Conservation (phyloP, 2,113 vertebrate species). For the Acanthochromis polyacanthus region DNA sequence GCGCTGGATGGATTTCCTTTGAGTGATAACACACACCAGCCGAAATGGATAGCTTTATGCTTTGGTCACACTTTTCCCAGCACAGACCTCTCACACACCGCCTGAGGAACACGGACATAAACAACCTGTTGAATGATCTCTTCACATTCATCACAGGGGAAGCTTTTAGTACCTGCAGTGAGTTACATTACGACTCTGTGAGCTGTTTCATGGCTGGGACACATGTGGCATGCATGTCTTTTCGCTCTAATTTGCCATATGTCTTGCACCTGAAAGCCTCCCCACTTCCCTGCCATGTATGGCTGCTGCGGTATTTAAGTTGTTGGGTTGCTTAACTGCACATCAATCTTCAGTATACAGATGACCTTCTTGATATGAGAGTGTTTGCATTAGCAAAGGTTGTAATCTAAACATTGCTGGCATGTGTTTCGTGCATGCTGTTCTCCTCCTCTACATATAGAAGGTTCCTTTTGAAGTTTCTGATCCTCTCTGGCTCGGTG, state of each 20-base stretch:
- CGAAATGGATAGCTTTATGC: background rate
- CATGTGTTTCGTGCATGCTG: slow-evolving; percentile 39
- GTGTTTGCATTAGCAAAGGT: slow-evolving; percentile 1
- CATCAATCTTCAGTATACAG: slow-evolving; percentile 28
- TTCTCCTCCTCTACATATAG: slow-evolving; percentile 18
- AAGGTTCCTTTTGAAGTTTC: slow-evolving; percentile 42
- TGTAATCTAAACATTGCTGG: slow-evolving; percentile 39
- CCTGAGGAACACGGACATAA: slow-evolving; percentile 21
- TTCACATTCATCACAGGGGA: slow-evolving; percentile 38
- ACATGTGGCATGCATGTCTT: slow-evolving; percentile 54
- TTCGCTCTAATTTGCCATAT: slow-evolving; percentile 51
- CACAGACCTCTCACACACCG: slow-evolving; percentile 18
- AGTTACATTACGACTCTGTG: slow-evolving; percentile 37
- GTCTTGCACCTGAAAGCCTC: slow-evolving; percentile 74
- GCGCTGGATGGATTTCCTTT: slow-evolving; percentile 22
- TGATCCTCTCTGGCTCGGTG: slow-evolving; percentile 36
- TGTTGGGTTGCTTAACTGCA: slow-evolving; percentile 22
- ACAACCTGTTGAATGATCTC: slow-evolving; percentile 40
- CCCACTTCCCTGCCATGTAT: slow-evolving; percentile 3
- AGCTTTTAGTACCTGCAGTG: slow-evolving; percentile 52
- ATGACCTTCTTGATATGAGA: slow-evolving; percentile 43
- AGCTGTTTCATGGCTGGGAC: slow-evolving; percentile 45
- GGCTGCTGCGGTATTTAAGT: slow-evolving; percentile 1
- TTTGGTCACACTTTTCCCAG: background rate
- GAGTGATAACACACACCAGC: slow-evolving; percentile 11